Conservation (phyloP, 2,113 vertebrate species). For the Aptenodytes patagonicus region DNA sequence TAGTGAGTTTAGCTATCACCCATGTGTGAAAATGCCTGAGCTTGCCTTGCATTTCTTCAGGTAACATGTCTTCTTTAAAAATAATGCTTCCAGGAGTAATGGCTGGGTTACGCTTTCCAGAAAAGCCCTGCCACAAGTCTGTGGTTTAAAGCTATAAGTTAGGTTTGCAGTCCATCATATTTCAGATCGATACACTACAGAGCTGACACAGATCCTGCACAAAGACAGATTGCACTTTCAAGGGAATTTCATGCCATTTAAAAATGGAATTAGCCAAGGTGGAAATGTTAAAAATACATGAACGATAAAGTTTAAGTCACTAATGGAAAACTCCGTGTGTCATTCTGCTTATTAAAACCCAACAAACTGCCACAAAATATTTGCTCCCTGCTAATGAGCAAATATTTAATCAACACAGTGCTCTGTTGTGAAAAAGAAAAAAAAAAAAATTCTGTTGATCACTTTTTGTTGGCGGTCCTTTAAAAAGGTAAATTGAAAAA, state of each 20-base stretch:
- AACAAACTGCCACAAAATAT: conserved; percentile 42
- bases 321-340: neutral
- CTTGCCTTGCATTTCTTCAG: neutral
- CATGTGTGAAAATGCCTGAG: neutral
- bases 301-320: conserved; percentile 41
- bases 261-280: conserved; percentile 36
- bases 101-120: neutral
- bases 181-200: neutral
- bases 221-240: neutral
- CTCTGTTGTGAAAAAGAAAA: neutral
- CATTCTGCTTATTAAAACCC: conserved; percentile 47
- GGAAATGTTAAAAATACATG: conserved; percentile 50
- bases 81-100: neutral
- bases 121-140: neutral
- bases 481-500: neutral
- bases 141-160: neutral
- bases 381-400: neutral
- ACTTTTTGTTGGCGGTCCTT: neutral
- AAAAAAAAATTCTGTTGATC: neutral
- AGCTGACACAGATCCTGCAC: neutral
- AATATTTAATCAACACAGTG: conserved; percentile 34
- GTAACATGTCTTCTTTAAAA: neutral
- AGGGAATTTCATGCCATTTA: conserved; percentile 16
- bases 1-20: neutral
- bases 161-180: neutral